Percentiles rank a stretch among this genome's conserved stretches.
These are phyloP conservation scores for Hyalella azteca DNA, from an alignment of 2,888 invertebrate genomes.

Conservation along the genomic window DNA sequence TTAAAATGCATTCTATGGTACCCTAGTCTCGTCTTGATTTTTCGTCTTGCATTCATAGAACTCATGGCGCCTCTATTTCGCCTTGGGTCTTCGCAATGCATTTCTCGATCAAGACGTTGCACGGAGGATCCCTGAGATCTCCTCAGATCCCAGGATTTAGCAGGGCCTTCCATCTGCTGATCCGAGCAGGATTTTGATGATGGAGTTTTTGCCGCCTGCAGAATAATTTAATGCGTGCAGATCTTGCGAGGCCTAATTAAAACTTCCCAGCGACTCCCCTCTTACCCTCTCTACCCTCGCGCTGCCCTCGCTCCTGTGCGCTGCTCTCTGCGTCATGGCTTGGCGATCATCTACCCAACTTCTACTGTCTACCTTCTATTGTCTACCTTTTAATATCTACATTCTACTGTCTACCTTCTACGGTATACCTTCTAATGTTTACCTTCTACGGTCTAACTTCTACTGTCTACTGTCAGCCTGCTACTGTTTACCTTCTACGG, in stretches of 20 bases:
- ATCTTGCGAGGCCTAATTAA: slow-evolving; percentile 33
- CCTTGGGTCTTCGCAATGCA: background rate
- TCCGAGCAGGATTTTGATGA: slow-evolving; percentile 32
- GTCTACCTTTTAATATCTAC: too few relatives aligned
- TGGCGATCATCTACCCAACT: too few relatives aligned
- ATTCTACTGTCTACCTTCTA: too few relatives aligned
- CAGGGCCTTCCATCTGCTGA: slow-evolving; percentile 33
- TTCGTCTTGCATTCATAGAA: too few relatives aligned
- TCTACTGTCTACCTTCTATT: too few relatives aligned
- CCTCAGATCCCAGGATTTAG: background rate
- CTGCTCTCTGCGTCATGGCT: too few relatives aligned
- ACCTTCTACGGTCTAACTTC: too few relatives aligned
- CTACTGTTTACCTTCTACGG: too few relatives aligned
- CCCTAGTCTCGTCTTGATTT: too few relatives aligned
- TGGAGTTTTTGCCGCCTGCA: slow-evolving; percentile 36
- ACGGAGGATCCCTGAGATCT: slow-evolving; percentile 26
- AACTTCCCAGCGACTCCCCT: slow-evolving; percentile 2
- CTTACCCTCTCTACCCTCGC: background rate
- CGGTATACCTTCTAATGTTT: too few relatives aligned
- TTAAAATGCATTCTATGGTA: too few relatives aligned
- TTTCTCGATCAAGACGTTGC: slow-evolving; percentile 14
- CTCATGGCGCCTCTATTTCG: background rate
- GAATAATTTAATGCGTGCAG: slow-evolving; percentile 40
- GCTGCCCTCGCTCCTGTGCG: background rate
- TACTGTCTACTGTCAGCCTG: too few relatives aligned